Conservation (phyloP, 2,888 invertebrate genomes). For the Platypus cylindrus region DNA sequence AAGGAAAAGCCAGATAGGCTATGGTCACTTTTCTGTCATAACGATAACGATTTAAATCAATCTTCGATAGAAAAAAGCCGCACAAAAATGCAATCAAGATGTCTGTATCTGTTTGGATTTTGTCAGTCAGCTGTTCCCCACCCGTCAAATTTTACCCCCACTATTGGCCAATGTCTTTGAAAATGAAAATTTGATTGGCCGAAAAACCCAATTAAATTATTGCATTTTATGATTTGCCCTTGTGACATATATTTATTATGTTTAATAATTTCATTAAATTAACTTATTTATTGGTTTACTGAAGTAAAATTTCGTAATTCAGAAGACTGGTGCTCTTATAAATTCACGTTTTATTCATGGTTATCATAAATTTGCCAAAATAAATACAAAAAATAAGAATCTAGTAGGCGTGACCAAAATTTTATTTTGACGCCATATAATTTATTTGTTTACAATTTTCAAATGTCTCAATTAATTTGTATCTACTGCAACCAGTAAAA, state of each 20-base stretch:
- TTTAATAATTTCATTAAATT: too few relatives aligned
- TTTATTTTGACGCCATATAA: too few relatives aligned
- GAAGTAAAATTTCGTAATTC: too few relatives aligned
- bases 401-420: too few relatives aligned
- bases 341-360: too few relatives aligned
- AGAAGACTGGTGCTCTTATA: too few relatives aligned
- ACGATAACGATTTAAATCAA: conserved; percentile 22
- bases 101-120: conserved; percentile 30
- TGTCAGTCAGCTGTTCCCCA: conserved; percentile 33
- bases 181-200: conserved; percentile 25
- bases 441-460: too few relatives aligned
- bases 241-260: conserved; percentile 19
- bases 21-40: conserved; percentile 32
- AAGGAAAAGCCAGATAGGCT: conserved; percentile 21
- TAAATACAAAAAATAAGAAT: too few relatives aligned
- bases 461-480: too few relatives aligned
- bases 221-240: conserved; percentile 20
- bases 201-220: conserved; percentile 20
- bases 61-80: conserved; percentile 23
- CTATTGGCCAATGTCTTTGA: conserved; percentile 10
- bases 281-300: too few relatives aligned
- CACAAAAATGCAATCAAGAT: conserved; percentile 31
- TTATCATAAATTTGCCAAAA: too few relatives aligned
- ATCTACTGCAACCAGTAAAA: too few relatives aligned
- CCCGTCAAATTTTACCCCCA: conserved; percentile 20